Base-by-base conservation (phyloP, 2,888 invertebrate genomes). In the Octonoba sinensis region DNA sequence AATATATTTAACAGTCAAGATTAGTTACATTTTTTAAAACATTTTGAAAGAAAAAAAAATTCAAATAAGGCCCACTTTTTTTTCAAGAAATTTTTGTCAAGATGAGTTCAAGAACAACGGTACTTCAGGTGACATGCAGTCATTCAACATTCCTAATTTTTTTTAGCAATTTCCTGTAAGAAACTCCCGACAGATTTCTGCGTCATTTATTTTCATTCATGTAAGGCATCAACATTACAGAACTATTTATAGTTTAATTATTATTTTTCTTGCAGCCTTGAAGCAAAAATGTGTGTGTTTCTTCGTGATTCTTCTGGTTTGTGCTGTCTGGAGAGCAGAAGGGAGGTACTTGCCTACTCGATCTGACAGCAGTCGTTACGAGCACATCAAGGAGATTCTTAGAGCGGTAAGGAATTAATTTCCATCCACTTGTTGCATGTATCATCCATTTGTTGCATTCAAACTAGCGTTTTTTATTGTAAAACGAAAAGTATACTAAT, bases 261-360 rank as follows among this genome's bases (percentile, higher is more conserved):
- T 36, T 18, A 46, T 64, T 22, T 49, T 24, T 15, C 36, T 46
- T 64, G 0, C 60, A 77, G 77, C 62, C 22, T 24, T 64, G 47
- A 62, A 64, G 8, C 60, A 77, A n/a, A 64, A 18, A 6, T 44
- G 44, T 12, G 20, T 64, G 3, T 69, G 57, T 20, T 20, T 73
- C 20, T 47, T 74, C 8, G 49, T 72, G 2, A 47, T 78, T 13
- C 18, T 73, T 3, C 13, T 72, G 8, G 46, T 72, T 8, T 49
- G 60, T 16, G 27, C 56, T 12, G 71, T 66, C 15, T 59, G 62
- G 47, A 13, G 44, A 1, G 51, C 60, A 1, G 79, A 84, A 51
- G 73, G 83, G 1, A 76, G 84, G 22, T 84, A 84, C 56, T 27
- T 84, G 62, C 84, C 84, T 1, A 83, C 84, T 22, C 60, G 84